Base-by-base conservation (phyloP, 1,140 invertebrate genomes). In the Ganaspis sp. region DNA sequence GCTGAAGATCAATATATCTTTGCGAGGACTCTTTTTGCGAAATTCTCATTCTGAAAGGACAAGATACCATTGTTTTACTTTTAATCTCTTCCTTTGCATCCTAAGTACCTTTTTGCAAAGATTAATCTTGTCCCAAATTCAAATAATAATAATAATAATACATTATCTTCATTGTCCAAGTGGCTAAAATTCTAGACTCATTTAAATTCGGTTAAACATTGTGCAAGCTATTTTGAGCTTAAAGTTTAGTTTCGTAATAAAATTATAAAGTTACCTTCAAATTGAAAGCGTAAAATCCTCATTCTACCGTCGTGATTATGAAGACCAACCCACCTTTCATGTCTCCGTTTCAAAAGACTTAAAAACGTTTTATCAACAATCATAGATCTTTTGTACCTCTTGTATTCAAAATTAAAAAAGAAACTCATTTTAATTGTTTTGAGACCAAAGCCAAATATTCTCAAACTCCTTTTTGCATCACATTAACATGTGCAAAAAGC, bases 121-220 rank as follows among this genome's bases (percentile, higher is more conserved):
- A 49, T 49, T 49, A 49, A 49, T 49, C 45, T 49, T 49, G 45
- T 17, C 5, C 1, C 1, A n/a, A 49, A 49, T 49, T 49, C 45
- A 49, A n/a, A 45, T 45, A 15, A n/a, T 45, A 45, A 45, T 45
- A 45, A 45, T 45, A 45, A 45, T 45, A 45, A 49, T 4, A 49
- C 5, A 0, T 4, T 49, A 49, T 49, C 8, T 15, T 49, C 45
- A 17, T 17, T 45, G 42, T 45, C 15, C n/a, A 12, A 45, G n/a
- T n/a, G 29, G 17, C n/a, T n/a, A 49, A 49, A 49, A 49, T 49
- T 49, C 45, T 49, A 4, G 45, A 17, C 45, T 49, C 15, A 49
- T 49, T 49, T 49, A n/a, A 49, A 49, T 49, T 49, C 17, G 8
- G n/a, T 49, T 49, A 17, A 49, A 49, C 45, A 49, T 49, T 49